phyloP scores from a whole-genome alignment of 35 echinoderm and acorn worm species.

The Anneissia japonica region DNA sequence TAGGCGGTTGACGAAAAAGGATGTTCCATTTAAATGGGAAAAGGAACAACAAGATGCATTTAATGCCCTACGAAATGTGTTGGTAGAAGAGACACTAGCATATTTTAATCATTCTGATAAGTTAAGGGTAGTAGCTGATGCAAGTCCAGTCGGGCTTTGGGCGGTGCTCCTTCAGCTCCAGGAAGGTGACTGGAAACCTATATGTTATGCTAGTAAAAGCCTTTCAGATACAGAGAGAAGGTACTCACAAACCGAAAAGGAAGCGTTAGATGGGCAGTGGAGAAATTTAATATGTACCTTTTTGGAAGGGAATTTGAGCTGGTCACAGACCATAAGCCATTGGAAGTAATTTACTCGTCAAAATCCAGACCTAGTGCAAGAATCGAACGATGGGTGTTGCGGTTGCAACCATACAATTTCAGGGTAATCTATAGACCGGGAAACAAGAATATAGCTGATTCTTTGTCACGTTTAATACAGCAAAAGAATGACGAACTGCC shows the following conservation, averaged over 20 bases:
- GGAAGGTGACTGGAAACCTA: neutral
- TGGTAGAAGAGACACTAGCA: slow-evolving; percentile 17
- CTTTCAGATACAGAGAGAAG: slow-evolving; percentile 32
- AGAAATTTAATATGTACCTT: slow-evolving; percentile 36
- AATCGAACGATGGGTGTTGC: slow-evolving; percentile 51
- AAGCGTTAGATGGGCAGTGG: slow-evolving; percentile 43
- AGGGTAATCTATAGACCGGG: slow-evolving; percentile 37
- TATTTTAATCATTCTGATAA: slow-evolving; percentile 44
- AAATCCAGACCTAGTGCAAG: slow-evolving; percentile 32
- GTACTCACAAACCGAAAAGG: slow-evolving; percentile 55
- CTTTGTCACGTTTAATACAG: slow-evolving; percentile 14
- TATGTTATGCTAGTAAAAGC: slow-evolving; percentile 29
- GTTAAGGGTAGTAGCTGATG: slow-evolving; percentile 21
- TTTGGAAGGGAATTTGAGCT: slow-evolving; percentile 32
- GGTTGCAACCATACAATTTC: slow-evolving; percentile 45
- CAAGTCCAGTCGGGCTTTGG: slow-evolving; percentile 44
- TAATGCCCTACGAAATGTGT: slow-evolving; percentile 22
- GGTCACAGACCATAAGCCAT: slow-evolving; percentile 44
- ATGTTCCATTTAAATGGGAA: slow-evolving; percentile 26
- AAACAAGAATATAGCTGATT: slow-evolving; percentile 27
- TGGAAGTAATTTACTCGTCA: slow-evolving; percentile 14
- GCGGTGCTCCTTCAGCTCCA: slow-evolving; percentile 16
- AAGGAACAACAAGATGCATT: slow-evolving; percentile 26
- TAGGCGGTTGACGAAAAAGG: slow-evolving; percentile 38
- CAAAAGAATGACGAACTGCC: neutral